Conservation (phyloP, 1,140 invertebrate genomes). For the Drosophila lowei region DNA sequence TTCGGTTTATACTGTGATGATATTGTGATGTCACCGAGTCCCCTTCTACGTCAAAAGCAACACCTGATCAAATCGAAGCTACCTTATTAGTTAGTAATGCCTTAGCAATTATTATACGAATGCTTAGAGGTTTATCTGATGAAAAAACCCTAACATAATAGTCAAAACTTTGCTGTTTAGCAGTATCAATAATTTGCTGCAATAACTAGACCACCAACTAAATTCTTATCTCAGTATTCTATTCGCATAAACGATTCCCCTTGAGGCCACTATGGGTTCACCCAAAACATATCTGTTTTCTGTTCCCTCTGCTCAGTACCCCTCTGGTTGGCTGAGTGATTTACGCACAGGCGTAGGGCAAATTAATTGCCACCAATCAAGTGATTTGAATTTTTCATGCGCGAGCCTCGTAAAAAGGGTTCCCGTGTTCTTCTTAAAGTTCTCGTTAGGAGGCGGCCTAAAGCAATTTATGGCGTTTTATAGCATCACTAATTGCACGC, state of each 20-base stretch:
- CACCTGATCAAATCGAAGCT: too few relatives aligned
- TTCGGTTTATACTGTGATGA: constrained; percentile 30
- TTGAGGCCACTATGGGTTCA: not conserved
- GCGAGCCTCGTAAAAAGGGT: constrained; percentile 49
- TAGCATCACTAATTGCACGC: constrained; percentile 65
- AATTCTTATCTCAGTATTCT: not conserved
- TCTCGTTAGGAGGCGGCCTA: constrained; percentile 44
- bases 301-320: not conserved
- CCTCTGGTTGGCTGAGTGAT: constrained; percentile 28
- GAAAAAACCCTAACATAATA: too few relatives aligned
- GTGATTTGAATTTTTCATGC: constrained; percentile 77
- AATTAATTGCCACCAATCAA: constrained; percentile 76
- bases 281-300: constrained; percentile 18
- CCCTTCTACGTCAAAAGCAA: too few relatives aligned
- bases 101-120: not conserved
- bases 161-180: too few relatives aligned
- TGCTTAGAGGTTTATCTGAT: too few relatives aligned
- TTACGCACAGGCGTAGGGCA: constrained; percentile 50
- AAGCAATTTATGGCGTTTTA: constrained; percentile 63
- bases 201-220: too few relatives aligned
- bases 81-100: too few relatives aligned
- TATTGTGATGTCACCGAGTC: constrained; percentile 14
- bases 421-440: constrained; percentile 19
- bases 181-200: too few relatives aligned
- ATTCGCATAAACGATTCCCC: constrained; percentile 19